Evolutionary conservation across 1,140 invertebrate species (phyloP), one percentile per base, ranked within the genome.

Genomic region (Lethrus apterus): DNA sequence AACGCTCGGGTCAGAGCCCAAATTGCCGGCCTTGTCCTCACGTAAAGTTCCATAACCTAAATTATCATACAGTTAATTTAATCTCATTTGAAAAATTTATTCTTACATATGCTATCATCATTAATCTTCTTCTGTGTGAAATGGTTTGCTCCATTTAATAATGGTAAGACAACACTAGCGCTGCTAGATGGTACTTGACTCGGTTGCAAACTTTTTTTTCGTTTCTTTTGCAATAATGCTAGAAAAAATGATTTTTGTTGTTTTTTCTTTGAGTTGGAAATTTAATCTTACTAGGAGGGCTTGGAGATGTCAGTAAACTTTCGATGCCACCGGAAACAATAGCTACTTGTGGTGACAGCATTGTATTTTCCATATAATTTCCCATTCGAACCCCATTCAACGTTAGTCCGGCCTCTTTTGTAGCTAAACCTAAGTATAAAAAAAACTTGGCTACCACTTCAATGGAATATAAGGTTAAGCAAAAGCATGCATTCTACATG

Each of bases 111-210:
- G 36, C 45, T 56, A 41, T 63, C 59, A 14, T 60, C 57, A 36
- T 58, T 52, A n/a, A 47, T 38, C 40, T 57, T 55, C 53, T 57
- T 63, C 44, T 56, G 52, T 15, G 31, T 36, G 59, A 75, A 76
- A 4, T 70, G 70, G 52, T 72, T 70, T 54, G 67, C 67, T 46
- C 66, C 70, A 38, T 64, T 70, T 55, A 83, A 72, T 50, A 86
- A 70, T 4, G 84, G 84, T 66, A 88, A 82, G 52, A 84, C 81
- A 46, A 86, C 80, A 69, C 82, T 86, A 47, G 81, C 81, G 54
- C 79, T 80, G 65, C 78, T 83, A 54, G 77, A 74, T 42, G 80
- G 81, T 44, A 76, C 77, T 59, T 82, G 76, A 24, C 73, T 75
- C 11, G 78, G 80, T 48, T 77, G 74, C 38, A 80, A 60, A 26